A percentile compares a stretch with the other conserved stretches of the same genome.
phyloP scores from a whole-genome alignment of 2,113 vertebrate species.

The Pantherophis guttatus region DNA sequence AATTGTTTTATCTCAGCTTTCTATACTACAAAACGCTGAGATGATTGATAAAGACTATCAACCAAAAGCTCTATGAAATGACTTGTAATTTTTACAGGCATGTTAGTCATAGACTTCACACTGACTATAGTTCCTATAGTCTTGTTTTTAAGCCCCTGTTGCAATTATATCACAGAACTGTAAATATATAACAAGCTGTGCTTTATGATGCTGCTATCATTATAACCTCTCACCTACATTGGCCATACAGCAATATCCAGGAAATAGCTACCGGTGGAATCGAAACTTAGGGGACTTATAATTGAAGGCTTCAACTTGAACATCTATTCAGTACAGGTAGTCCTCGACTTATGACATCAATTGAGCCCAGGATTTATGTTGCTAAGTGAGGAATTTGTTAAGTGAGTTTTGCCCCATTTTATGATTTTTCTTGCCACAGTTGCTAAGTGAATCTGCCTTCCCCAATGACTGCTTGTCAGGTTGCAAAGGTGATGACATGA shows the following conservation, averaged over 20 bases:
- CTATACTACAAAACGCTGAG: neutral
- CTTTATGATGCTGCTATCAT: neutral
- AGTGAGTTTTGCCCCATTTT: too few species aligned
- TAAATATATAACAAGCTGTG: neutral
- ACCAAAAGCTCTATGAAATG: neutral
- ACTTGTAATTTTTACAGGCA: neutral
- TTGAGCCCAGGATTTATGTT: too few species aligned
- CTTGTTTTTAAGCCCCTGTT: neutral
- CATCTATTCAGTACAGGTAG: neutral
- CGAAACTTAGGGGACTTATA: neutral
- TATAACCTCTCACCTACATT: neutral
- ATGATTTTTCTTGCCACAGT: too few species aligned
- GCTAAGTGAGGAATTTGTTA: too few species aligned
- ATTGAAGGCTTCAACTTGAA: neutral
- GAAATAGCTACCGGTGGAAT: neutral
- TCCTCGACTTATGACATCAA: too few species aligned
- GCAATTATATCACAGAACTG: neutral
- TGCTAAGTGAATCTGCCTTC: too few species aligned
- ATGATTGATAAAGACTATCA: neutral
- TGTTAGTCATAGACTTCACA: neutral
- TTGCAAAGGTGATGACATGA: too few species aligned
- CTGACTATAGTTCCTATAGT: neutral
- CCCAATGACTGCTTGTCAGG: too few species aligned
- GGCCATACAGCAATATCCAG: neutral
- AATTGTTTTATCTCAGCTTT: neutral